Evolutionary conservation across 2,797 vertebrate genomes (phyloP).

Genomic region (Gymnothorax reevesii): DNA sequence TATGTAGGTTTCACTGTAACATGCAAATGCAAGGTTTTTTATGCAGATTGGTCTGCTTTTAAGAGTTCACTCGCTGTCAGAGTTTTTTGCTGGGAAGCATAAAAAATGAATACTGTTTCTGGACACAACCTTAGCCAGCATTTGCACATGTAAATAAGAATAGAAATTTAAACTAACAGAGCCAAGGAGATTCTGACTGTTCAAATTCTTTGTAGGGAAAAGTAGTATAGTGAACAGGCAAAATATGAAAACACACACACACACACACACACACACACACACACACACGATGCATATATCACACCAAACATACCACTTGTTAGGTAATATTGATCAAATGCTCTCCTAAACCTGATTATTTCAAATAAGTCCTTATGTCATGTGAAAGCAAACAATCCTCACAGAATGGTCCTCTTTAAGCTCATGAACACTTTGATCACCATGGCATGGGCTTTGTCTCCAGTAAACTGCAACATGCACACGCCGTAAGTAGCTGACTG

Average conservation of each 20-base stretch:
- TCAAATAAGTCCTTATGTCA: not conserved
- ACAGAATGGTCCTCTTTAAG: not conserved
- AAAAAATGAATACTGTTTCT: not conserved
- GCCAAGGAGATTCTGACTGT: not conserved
- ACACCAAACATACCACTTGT: not conserved
- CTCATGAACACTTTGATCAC: not conserved
- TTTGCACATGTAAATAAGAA: not conserved
- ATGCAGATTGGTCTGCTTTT: not conserved
- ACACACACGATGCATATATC: not conserved
- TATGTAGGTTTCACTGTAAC: not conserved
- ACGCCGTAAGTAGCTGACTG: slow-evolving; percentile 12
- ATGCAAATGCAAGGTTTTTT: not conserved
- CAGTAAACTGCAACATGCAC: slow-evolving; percentile 8
- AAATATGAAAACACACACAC: not conserved
- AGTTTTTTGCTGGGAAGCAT: not conserved
- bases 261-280: not conserved
- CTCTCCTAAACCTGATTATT: not conserved
- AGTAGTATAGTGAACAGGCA: not conserved
- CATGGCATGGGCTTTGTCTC: slow-evolving; percentile 2
- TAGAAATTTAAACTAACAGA: not conserved
- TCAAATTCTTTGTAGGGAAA: not conserved
- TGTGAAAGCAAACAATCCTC: not conserved
- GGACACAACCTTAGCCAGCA: not conserved
- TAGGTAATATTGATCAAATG: not conserved
- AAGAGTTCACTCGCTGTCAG: not conserved